A percentile compares a stretch with the other conserved stretches of the same genome.
Conservation (phyloP, 2,888 invertebrate species). For the Microplitis deprimator region DNA sequence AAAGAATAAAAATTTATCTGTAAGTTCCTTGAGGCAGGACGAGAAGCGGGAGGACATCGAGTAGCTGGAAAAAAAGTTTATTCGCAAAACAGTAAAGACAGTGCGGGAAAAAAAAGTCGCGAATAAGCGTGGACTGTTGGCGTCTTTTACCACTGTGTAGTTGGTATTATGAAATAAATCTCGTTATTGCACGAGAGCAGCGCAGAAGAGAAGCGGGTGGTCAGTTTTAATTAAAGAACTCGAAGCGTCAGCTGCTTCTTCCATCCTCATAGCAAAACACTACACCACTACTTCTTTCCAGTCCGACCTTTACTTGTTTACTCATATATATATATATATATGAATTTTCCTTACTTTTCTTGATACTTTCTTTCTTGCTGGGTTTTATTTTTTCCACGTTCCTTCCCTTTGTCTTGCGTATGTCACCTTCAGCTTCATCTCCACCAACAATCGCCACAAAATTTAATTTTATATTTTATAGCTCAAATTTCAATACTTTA, state of each 20-base stretch:
- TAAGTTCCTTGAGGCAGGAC: background rate
- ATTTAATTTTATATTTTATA: background rate
- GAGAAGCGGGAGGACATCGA: background rate
- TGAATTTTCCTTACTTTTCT: slow-evolving; percentile 36
- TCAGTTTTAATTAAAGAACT: slow-evolving; percentile 70
- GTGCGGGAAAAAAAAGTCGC: slow-evolving; percentile 12
- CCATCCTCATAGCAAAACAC: slow-evolving; percentile 41
- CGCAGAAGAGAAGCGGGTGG: slow-evolving; percentile 63
- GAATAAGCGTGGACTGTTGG: background rate
- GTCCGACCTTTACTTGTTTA: slow-evolving; percentile 47
- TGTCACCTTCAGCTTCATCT: background rate
- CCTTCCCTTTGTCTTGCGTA: background rate
- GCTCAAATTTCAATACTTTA: background rate
- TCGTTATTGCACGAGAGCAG: slow-evolving; percentile 61
- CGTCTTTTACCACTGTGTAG: slow-evolving; percentile 40
- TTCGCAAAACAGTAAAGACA: slow-evolving; percentile 19
- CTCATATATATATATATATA: slow-evolving; percentile 46
- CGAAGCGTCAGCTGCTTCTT: slow-evolving; percentile 66
- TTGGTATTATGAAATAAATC: slow-evolving; percentile 67
- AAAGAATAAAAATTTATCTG: background rate
- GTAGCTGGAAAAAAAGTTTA: background rate
- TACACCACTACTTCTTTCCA: slow-evolving; percentile 40
- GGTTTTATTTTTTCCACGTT: slow-evolving; percentile 8
- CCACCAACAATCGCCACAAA: background rate
- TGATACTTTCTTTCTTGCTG: slow-evolving; percentile 40